Conservation (phyloP, 2,888 invertebrate species). For the Rhagophthalmus giganteus region DNA sequence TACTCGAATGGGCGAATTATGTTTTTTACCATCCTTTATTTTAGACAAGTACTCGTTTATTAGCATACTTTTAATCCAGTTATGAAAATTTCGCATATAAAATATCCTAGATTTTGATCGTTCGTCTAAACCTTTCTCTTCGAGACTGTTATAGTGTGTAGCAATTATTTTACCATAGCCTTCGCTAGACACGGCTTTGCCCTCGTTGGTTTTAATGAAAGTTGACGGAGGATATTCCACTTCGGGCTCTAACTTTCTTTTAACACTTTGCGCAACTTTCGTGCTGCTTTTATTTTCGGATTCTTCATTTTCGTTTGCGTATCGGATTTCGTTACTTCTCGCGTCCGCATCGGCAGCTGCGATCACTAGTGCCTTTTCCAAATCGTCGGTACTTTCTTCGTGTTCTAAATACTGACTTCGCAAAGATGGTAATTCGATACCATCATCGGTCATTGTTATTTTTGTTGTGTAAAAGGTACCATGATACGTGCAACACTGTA, state of each 20-base stretch:
- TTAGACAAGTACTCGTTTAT: conserved; percentile 80
- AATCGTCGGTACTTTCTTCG: conserved; percentile 46
- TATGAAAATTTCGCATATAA: conserved; percentile 95
- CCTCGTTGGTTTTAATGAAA: conserved; percentile 30
- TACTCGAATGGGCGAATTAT: conserved; percentile 71
- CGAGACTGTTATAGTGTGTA: conserved; percentile 88
- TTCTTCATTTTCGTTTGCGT: conserved; percentile 25
- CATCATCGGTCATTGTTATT: conserved; percentile 10
- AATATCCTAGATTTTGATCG: conserved; percentile 89
- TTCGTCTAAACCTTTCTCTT: conserved; percentile 78
- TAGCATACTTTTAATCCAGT: conserved; percentile 97
- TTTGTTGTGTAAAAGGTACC: background rate
- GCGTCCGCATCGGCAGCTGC: conserved; percentile 52
- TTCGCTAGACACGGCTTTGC: conserved; percentile 20
- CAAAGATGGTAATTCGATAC: conserved; percentile 3
- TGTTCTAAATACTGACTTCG: conserved; percentile 15
- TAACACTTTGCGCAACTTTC: conserved; percentile 5
- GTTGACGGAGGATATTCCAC: background rate
- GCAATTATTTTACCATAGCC: conserved; percentile 73
- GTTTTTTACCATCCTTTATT: conserved; percentile 65
- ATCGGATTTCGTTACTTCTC: conserved; percentile 41
- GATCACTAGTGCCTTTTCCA: conserved; percentile 49
- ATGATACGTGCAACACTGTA: too few relatives aligned
- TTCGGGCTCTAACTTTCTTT: conserved; percentile 3
- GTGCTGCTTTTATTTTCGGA: conserved; percentile 24